phyloP scores from a whole-genome alignment of 2,113 vertebrate genomes.

The Sitta europaea region DNA sequence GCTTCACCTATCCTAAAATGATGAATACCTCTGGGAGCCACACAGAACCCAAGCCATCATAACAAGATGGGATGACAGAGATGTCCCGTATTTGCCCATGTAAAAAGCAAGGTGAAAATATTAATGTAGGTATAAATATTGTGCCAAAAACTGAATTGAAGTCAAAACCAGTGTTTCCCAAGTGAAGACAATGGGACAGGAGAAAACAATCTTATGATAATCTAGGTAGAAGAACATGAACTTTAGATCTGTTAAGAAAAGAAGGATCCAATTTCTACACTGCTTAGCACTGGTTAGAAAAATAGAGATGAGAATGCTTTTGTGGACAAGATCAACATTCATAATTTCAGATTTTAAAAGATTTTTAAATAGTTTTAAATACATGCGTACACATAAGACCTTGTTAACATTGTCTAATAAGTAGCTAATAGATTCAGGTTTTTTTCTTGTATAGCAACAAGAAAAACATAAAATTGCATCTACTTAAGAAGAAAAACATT shows the following conservation, averaged over 20 bases:
- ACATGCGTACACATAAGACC: not conserved
- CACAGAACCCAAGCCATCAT: not conserved
- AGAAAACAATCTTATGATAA: not conserved
- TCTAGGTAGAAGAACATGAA: not conserved
- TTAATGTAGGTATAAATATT: not conserved
- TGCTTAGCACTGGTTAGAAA: not conserved
- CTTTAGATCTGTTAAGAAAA: not conserved
- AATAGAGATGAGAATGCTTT: not conserved
- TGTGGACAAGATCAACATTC: not conserved
- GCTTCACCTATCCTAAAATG: not conserved
- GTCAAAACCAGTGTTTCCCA: not conserved
- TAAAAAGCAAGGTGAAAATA: not conserved
- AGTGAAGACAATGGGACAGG: not conserved
- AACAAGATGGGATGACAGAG: not conserved
- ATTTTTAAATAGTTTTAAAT: not conserved
- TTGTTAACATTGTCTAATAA: not conserved
- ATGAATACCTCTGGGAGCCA: not conserved
- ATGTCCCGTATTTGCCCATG: accelerated
- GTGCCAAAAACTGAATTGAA: not conserved
- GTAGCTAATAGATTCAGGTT: not conserved
- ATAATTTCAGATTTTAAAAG: not conserved
- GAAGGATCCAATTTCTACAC: not conserved
- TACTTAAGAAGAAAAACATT: constrained; percentile 8
- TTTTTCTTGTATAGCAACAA: not conserved
- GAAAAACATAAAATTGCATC: constrained; percentile 22